Percentiles rank a stretch among this genome's conserved stretches.
These are phyloP conservation scores for Polyploca ridens DNA, from an alignment of 2,888 invertebrate genomes.

Conservation along the genomic window DNA sequence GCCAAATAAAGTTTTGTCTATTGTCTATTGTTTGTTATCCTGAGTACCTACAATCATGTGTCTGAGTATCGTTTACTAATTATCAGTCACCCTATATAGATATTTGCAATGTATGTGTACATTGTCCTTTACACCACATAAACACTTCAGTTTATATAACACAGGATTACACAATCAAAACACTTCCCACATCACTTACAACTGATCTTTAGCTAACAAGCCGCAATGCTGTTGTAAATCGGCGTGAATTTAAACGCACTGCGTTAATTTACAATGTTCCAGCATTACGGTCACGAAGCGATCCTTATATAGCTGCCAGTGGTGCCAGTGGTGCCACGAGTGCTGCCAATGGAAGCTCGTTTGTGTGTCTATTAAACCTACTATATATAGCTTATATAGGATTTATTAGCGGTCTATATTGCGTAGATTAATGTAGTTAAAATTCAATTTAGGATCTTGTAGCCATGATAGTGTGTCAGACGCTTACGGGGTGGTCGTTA, in stretches of 20 bases:
- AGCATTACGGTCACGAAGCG: not conserved
- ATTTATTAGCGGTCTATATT: not conserved
- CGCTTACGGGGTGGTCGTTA: too few species aligned
- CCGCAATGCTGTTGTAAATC: not conserved
- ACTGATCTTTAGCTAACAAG: slow-evolving; percentile 6
- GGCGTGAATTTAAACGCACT: not conserved
- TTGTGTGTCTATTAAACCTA: slow-evolving; percentile 2
- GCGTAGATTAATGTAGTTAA: too few species aligned
- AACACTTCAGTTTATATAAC: too few species aligned
- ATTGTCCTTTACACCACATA: too few species aligned
- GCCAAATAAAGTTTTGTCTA: too few species aligned
- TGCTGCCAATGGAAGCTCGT: not conserved
- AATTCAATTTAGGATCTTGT: too few species aligned
- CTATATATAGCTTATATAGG: not conserved
- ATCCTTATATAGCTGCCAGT: not conserved
- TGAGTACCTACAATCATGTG: too few species aligned
- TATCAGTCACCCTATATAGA: too few species aligned
- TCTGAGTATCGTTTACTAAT: too few species aligned
- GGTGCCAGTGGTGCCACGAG: not conserved
- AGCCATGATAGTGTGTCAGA: too few species aligned
- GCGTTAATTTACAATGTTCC: slow-evolving; percentile 2
- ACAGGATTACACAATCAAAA: not conserved
- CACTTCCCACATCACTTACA: slow-evolving; percentile 9
- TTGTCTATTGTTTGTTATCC: too few species aligned
- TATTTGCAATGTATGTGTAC: too few species aligned